Evolutionary conservation across 2,113 vertebrate species (phyloP), one percentile per base, ranked within the genome.

Genomic region (Catagonus wagneri): DNA sequence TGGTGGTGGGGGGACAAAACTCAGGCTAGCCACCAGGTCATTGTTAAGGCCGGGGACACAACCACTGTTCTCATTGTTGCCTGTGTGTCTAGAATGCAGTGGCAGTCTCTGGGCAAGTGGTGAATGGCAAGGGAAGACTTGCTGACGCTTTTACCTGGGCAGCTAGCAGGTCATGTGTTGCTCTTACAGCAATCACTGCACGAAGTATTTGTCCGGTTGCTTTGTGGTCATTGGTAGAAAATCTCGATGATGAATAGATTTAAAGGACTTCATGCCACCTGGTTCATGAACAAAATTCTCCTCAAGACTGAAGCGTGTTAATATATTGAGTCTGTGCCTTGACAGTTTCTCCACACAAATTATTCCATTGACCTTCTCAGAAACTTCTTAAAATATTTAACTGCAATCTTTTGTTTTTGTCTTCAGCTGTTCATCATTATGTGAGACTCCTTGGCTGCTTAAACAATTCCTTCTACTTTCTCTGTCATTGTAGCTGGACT

Each of bases 221-320:
- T 39, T 80, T 93, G 69, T 60, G 75, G 65, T 83, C 52, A 44
- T 68, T 95, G 93, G 58, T 92, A 90, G 68, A 74, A 90, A 93
- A 76, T 83, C 17, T 93, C 92, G 52, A 79, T 90, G 9, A 78
- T 83, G 56, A 94, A 84, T 88, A 69, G 17, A 85, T 81, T 80
- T 96, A 84, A 96, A 94, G 32, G 44, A 83, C n/a, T 90, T 83
- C 74, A 22, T 95, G 72, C 93, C 90, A 52, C 66, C 50, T 96
- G 54, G 29, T 76, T 93, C 63, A 54, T 89, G 75, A 89, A 80
- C 65, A 93, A 36, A 90, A 75, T 96, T 87, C 72, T 91, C 13
- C 34, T 74, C 60, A 94, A 74, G 60, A 90, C 68, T 25, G 36
- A 95, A n/a, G 27, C 52, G 34, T 83, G 34, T 90, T 93, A n/a